Evolutionary conservation across 2,888 invertebrate species (phyloP).

Genomic region (Crocallis elinguaria): DNA sequence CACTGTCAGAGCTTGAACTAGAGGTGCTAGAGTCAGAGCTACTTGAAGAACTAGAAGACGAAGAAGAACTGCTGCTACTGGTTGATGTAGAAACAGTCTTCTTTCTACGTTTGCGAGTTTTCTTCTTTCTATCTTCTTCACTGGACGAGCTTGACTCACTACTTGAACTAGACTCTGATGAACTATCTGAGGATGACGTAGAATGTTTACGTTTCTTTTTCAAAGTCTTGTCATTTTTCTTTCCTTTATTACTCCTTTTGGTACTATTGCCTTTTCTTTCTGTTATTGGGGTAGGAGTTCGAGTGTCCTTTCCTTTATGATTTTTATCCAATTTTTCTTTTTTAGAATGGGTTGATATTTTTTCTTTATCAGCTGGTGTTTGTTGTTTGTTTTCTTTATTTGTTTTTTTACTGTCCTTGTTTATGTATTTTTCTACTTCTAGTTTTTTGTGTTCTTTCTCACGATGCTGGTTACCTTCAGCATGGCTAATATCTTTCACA

Average conservation of each 20-base stretch:
- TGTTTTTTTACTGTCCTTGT: conserved; percentile 16
- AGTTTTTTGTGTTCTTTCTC: conserved; percentile 42
- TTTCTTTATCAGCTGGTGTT: conserved; percentile 11
- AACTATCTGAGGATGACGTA: conserved; percentile 66
- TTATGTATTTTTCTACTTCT: conserved; percentile 9
- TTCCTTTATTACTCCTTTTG: conserved; percentile 22
- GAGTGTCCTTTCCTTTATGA: conserved; percentile 5
- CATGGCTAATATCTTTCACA: not conserved
- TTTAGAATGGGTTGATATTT: not conserved
- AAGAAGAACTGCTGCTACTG: conserved; percentile 55
- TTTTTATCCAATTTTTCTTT: conserved; percentile 11
- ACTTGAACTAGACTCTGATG: conserved; percentile 66
- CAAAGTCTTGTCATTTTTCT: conserved; percentile 30
- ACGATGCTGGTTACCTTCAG: conserved; percentile 29
- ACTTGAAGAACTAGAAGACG: conserved; percentile 57
- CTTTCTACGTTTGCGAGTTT: conserved; percentile 51
- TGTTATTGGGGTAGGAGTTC: conserved; percentile 3
- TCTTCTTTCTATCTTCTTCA: conserved; percentile 63
- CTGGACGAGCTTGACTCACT: conserved; percentile 71
- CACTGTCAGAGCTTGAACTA: conserved; percentile 68
- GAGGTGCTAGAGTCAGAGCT: conserved; percentile 62
- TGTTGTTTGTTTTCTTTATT: conserved; percentile 13
- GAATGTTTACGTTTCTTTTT: conserved; percentile 67
- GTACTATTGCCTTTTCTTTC: conserved; percentile 6
- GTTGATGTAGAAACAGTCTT: conserved; percentile 67